A percentile compares a stretch with the other conserved stretches of the same genome.
phyloP scores from a whole-genome alignment of 2,888 invertebrate genomes.

The Galerucella nymphaeae region DNA sequence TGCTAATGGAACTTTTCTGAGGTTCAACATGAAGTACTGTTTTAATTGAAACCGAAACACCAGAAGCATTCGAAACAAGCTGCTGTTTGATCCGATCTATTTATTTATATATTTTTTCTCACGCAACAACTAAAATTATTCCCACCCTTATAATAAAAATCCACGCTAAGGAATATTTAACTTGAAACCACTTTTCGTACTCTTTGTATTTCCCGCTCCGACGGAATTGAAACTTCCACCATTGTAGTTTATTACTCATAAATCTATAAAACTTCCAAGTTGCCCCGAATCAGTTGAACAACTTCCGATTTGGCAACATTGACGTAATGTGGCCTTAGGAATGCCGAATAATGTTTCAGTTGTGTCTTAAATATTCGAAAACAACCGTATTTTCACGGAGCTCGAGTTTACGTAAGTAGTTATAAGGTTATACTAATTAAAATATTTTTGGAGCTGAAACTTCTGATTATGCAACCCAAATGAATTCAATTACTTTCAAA shows the following conservation, averaged over 20 bases:
- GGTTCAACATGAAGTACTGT: too few relatives aligned
- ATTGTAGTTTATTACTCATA: background rate
- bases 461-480: background rate
- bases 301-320: slow-evolving; percentile 1
- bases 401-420: background rate
- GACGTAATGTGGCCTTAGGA: background rate
- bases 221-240: background rate
- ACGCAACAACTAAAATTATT: too few relatives aligned
- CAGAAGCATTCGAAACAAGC: too few relatives aligned
- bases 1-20: too few relatives aligned
- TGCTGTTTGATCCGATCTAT: too few relatives aligned
- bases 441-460: background rate
- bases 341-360: slow-evolving; percentile 5
- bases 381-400: slow-evolving; percentile 1
- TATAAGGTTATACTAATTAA: background rate
- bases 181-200: too few relatives aligned
- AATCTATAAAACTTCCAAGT: background rate
- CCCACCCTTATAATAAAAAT: too few relatives aligned
- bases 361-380: slow-evolving; percentile 8
- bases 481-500: background rate
- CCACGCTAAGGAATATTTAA: too few relatives aligned
- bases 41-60: too few relatives aligned
- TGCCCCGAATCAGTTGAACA: background rate
- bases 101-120: too few relatives aligned
- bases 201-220: too few relatives aligned